Conservation (phyloP, 2,888 invertebrate species). For the Himalopsyche japonica region DNA sequence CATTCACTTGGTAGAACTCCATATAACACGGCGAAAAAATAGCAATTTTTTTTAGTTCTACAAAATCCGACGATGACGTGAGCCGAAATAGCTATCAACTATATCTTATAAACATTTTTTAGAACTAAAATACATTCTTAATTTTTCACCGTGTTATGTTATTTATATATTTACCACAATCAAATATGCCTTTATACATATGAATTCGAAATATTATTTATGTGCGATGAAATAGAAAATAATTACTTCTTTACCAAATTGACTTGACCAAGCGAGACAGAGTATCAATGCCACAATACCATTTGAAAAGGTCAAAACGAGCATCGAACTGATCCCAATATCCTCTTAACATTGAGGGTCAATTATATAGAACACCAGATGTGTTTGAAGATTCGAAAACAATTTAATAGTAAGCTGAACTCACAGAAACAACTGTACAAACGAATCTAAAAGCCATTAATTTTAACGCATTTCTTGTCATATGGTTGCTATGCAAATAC, state of each 20-base stretch:
- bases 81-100: no score
- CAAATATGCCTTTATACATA: no score
- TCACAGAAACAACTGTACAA: neutral
- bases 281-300: neutral
- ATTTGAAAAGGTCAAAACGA: neutral
- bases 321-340: neutral
- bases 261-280: neutral
- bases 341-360: neutral
- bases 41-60: no score
- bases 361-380: neutral
- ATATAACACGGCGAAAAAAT: no score
- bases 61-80: no score
- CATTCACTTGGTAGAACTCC: no score
- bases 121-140: no score
- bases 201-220: no score
- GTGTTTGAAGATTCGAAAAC: neutral
- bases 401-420: neutral
- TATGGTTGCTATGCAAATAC: neutral
- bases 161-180: no score
- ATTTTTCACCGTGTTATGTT: no score
- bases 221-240: neutral
- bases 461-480: neutral
- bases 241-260: neutral
- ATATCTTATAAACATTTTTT: no score
- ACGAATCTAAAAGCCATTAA: neutral